Percentiles rank a stretch among this genome's conserved stretches.
Evolutionary conservation across 2,888 invertebrate species (phyloP).

Genomic region (Monoplex corrugatus): DNA sequence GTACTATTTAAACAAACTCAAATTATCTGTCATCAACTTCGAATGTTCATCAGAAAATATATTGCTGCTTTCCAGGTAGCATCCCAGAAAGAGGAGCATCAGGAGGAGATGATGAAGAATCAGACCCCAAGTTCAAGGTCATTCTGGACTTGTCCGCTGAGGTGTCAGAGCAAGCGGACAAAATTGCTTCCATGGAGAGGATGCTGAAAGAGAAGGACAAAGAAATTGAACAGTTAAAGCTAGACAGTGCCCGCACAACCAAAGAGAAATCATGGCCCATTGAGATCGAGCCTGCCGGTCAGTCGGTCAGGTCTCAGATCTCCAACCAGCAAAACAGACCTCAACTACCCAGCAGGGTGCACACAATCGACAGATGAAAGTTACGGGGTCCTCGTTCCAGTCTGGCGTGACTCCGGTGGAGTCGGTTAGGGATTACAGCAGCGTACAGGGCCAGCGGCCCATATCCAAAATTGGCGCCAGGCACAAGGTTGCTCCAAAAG

Average conservation of each 20-base stretch:
- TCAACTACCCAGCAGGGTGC: neutral
- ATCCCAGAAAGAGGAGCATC: too few relatives aligned
- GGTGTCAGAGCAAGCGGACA: slow-evolving; percentile 70
- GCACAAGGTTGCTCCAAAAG: too few relatives aligned
- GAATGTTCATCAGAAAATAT: too few relatives aligned
- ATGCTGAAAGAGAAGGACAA: slow-evolving; percentile 64
- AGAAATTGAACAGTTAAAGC: slow-evolving; percentile 54
- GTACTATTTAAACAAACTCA: too few relatives aligned
- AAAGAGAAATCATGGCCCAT: neutral
- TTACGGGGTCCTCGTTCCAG: neutral
- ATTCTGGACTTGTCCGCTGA: slow-evolving; percentile 74
- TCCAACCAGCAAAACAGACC: neutral
- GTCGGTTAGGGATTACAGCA: neutral
- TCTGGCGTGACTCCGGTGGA: neutral
- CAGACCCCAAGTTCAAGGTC: slow-evolving; percentile 56
- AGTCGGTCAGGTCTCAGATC: neutral
- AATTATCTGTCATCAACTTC: too few relatives aligned
- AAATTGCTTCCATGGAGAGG: slow-evolving; percentile 65
- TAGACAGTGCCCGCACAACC: neutral
- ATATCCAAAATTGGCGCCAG: neutral
- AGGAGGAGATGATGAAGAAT: neutral
- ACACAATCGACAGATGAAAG: neutral
- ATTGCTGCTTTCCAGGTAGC: too few relatives aligned
- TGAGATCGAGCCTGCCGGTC: neutral
- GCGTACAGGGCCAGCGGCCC: neutral